Evolutionary conservation across 1,140 invertebrate species (phyloP), one percentile per base, ranked within the genome.

Genomic region (Cardiocondyla obscurior): DNA sequence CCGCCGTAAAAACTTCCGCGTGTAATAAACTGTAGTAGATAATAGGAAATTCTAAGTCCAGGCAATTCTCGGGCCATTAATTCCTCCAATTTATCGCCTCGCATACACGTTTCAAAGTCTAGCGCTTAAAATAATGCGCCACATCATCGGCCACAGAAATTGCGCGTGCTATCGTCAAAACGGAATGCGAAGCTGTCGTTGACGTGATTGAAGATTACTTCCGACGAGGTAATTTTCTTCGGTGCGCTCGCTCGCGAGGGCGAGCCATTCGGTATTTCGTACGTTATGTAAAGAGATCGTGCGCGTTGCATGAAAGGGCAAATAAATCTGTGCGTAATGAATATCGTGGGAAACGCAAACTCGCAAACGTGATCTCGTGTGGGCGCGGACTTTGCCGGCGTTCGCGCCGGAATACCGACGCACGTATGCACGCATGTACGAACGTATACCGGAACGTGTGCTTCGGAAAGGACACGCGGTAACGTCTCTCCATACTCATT

Each of bases 271-370:
- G 42, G 22, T 30, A 39, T 81, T n/a, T 28, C 51, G 19, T 33
- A 33, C 28, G 10, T 51, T 19, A 19, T 19, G 36, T 14, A 7
- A 14, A 19, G 42, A n/a, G 51, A 51, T 42, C 19, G 22, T 46
- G 64, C 49, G 7, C 7, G 5, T 49, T 49, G 16, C 39, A 46
- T 12, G 81, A 62, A 69, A 67, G 65, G 88, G 72, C 62, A 88
- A 84, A 89, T 81, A 86, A 90, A 89, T 76, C 84, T 49, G 84
- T 82, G 87, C 53, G 84, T 82, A 88, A 88, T 79, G 88, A 81
- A 85, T 82, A 88, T 77, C 88, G 88, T 88, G 88, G 79, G 86
- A 90, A 88, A 87, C 62, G 30, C 73, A 81, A 58, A 69, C 70
- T 58, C 62, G 25, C 64, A 36, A 69, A 73, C 57, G 72, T 12